Percentiles rank a stretch among this genome's conserved stretches.
phyloP scores from a whole-genome alignment of 1,140 invertebrate genomes.

The Coptotermes formosanus region DNA sequence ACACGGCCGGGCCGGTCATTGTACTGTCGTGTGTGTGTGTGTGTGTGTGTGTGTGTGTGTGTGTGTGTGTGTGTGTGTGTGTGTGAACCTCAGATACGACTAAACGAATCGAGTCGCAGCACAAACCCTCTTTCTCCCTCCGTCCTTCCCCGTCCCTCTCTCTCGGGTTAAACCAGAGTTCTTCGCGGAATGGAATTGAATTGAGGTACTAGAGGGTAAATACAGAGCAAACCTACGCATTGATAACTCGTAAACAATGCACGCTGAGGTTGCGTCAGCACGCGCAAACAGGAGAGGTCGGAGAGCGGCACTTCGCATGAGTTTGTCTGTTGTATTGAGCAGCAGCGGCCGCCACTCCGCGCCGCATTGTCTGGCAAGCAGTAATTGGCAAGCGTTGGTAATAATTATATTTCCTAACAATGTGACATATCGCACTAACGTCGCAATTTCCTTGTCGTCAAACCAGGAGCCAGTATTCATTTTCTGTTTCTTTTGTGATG shows the following conservation, averaged over 20 bases:
- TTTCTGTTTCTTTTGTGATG: not conserved
- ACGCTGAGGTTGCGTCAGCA: not conserved
- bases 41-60: not conserved
- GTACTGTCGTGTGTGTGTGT: not conserved
- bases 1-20: not conserved
- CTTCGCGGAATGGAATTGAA: not conserved
- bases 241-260: not conserved
- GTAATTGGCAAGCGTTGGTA: not conserved
- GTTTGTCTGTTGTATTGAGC: not conserved
- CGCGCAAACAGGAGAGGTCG: not conserved
- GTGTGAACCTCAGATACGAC: not conserved
- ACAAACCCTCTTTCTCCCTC: not conserved
- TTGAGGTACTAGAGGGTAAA: slow-evolving; percentile 5
- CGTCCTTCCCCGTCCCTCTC: not conserved
- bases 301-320: not conserved
- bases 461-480: not conserved
- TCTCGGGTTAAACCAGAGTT: not conserved
- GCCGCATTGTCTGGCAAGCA: not conserved
- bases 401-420: not conserved
- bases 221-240: not conserved
- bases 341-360: not conserved
- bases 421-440: not conserved
- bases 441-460: not conserved
- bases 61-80: not conserved
- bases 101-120: not conserved